Base-by-base conservation (phyloP, 2,888 invertebrate species). In the Penaeus monodon region DNA sequence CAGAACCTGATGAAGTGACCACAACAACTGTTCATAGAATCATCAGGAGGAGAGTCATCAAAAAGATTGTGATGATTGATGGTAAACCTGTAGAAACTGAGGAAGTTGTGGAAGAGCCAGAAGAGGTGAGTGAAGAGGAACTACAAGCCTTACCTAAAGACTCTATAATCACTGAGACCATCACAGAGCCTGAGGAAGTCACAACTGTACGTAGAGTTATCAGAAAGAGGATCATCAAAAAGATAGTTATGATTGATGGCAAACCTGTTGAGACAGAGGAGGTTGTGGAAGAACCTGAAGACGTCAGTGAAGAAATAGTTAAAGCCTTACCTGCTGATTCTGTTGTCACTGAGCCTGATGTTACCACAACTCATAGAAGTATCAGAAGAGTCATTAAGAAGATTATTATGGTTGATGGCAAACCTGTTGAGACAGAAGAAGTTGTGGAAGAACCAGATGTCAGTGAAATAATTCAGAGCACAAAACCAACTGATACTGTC, bases 371-470 rank as follows among this genome's bases (percentile, higher is more conserved):
- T 22, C 29, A 77, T 14, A 27, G 63, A 38, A 81, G 68, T 64
- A 74, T 81, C n/a, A 44, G 81, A 12, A 68, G 81, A 74, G 66
- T 86, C 17, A 81, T 86, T 22, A 86, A 81, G 33, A 86, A 81
- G 65, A 86, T 86, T 29, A 74, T 81, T 49, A 77, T 65, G 33
- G 66, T 86, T 27, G 76, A 81, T 64, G 86, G 86, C 12, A 65
- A 81, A 22, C 76, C 81, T 64, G 86, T 86, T 74, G 86, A 86
- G 66, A 81, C 86, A 20, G 81, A 86, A 65, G 77, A 86, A 20
- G 66, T 68, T 44, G 27, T 49, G 24, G 79, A 79, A 29, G 70
- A 68, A 68, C 70, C 70, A 57, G 57, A 57, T 57, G 57, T 57
- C 57, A 57, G 57, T 12, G 57, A 57, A 0, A 57, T 57, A 14